phyloP scores from a whole-genome alignment of 2,888 invertebrate genomes.

The Sinodicranocentrus sp. region DNA sequence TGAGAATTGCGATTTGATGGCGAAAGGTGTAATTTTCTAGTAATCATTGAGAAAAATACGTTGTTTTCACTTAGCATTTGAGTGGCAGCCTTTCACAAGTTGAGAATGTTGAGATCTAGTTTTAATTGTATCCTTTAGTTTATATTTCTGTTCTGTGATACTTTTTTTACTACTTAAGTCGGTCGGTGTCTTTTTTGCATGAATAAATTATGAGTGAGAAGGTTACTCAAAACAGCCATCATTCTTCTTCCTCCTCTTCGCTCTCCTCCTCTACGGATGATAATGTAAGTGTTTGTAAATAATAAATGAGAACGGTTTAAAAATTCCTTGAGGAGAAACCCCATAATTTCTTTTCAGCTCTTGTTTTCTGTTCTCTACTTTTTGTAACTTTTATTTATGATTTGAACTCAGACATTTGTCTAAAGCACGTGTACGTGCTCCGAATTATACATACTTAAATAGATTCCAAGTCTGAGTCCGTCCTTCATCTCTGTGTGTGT shows the following conservation, averaged over 20 bases:
- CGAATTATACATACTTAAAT: conserved; percentile 60
- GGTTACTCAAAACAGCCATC: conserved; percentile 16
- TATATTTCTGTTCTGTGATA: neutral
- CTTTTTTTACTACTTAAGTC: conserved; percentile 18
- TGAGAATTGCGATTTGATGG: no score
- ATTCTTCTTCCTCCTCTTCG: conserved; percentile 31
- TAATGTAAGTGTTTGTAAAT: conserved; percentile 65
- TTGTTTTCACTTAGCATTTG: no score
- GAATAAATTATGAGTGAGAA: conserved; percentile 58
- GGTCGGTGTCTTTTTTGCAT: conserved; percentile 27
- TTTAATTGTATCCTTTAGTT: no score
- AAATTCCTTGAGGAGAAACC: conserved; percentile 21
- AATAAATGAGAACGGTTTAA: conserved; percentile 46
- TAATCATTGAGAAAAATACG: no score
- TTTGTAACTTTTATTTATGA: conserved; percentile 25
- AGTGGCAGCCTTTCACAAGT: no score
- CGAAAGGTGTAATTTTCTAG: no score
- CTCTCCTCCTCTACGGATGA: conserved; percentile 36
- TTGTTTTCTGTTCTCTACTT: neutral
- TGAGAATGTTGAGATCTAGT: no score
- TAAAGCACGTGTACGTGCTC: conserved; percentile 54
- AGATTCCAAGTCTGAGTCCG: neutral
- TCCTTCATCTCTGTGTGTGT: no score
- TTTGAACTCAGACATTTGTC: conserved; percentile 12
- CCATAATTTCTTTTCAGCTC: conserved; percentile 14